Evolutionary conservation across 2,113 vertebrate genomes (phyloP), one percentile per base, ranked within the genome.

Genomic region (Phrynocephalus versicolor): DNA sequence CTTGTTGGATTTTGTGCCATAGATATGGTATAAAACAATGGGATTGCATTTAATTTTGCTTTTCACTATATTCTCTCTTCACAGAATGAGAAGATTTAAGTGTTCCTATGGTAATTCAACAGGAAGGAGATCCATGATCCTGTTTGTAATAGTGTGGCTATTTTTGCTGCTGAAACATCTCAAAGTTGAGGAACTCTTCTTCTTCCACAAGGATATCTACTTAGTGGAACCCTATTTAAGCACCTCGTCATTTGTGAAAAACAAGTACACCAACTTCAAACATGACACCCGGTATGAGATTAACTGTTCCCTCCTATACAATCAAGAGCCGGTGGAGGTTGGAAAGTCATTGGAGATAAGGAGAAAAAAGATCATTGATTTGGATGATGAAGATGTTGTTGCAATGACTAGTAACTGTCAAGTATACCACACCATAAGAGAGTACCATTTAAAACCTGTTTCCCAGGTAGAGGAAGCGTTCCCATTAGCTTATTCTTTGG

Each of bases 401-500:
- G 91, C 93, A 25, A 88, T 99, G 86, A 97, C 96, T 0, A 95
- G 91, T 37, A 87, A 97, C 12, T 99, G 98, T 88, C 80, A 93
- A 0, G 10, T 90, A 1, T 99, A 98, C 90, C 93, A 37, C 62
- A 85, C 88, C 58, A 93, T 96, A 2, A 96, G 98, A 89, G 94
- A 92, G 58, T 98, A 98, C 69, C 37, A 94, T 75, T 88, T 94
- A 1, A 95, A 97, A n/a, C 87, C 74, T 1, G 90, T 97, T 84
- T 97, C 97, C 9, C 72, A 90, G 1, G 95, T 96, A 41, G 98
- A 99, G 85, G 92, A 91, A 37, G 71, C 78, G 73, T 99, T 98
- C 87, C 98, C 98, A 0, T 87, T 99, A 39, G 98, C 98, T 45
- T 99, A 97, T 89, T 98, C 98, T 64, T 89, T 99, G 91, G 98